A percentile compares a stretch with the other conserved stretches of the same genome.
phyloP scores from a whole-genome alignment of 1,140 invertebrate genomes.

The Teleopsis dalmanni region DNA sequence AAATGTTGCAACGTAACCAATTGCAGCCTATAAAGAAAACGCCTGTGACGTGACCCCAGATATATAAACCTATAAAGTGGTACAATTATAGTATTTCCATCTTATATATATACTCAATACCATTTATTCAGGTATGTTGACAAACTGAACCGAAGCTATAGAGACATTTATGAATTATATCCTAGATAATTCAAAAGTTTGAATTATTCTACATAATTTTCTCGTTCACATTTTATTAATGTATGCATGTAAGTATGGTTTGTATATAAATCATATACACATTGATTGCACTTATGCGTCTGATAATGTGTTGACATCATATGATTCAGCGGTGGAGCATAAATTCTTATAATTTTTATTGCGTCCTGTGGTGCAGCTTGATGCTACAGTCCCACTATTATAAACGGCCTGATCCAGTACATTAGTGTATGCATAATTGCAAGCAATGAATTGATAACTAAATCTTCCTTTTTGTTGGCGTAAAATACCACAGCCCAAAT shows the following conservation, averaged over 20 bases:
- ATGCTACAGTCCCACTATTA: conserved; percentile 21
- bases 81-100: not conserved
- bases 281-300: not conserved
- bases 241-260: too few species aligned
- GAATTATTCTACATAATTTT: too few species aligned
- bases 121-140: too few species aligned
- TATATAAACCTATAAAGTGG: too few species aligned
- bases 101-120: too few species aligned
- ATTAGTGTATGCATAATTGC: conserved; percentile 37
- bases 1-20: too few species aligned
- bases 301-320: conserved; percentile 13
- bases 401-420: conserved; percentile 28
- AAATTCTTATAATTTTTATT: conserved; percentile 25
- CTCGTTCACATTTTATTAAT: too few species aligned
- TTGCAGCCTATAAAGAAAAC: too few species aligned
- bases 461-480: conserved; percentile 7
- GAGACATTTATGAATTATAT: too few species aligned
- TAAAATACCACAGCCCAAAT: conserved; percentile 32
- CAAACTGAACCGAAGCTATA: too few species aligned
- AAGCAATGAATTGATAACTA: conserved; percentile 27
- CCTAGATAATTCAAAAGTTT: too few species aligned
- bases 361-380: conserved; percentile 21
- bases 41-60: too few species aligned
- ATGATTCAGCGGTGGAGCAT: conserved; percentile 18
- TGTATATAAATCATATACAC: not conserved